Base-by-base conservation (phyloP, 2,797 vertebrate species). In the Chloroceryle inda region DNA sequence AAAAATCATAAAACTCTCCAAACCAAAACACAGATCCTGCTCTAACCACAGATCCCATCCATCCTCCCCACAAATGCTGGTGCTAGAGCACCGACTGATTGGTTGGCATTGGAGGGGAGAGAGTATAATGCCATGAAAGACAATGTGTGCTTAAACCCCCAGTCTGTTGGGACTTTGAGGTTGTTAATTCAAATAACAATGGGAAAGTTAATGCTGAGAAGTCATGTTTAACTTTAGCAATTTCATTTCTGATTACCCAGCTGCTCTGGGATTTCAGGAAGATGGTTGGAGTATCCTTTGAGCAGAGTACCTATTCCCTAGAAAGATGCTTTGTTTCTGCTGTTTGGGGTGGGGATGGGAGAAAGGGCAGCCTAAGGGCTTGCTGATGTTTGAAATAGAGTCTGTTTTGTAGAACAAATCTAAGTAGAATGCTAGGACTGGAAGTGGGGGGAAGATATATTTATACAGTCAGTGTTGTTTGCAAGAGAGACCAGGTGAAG, bases 171-270 rank as follows among this genome's bases (percentile, higher is more conserved):
- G n/a, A 62, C 21, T 68, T 31, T 8, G 5, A n/a, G 44, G 40
- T 18, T 90, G 45, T 29, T 81, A 87, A 71, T 94, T 73, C 71
- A 76, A 59, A 16, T 87, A 76, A 61, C 81, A 76, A 13, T 37
- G 56, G 29, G 53, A 67, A 56, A 1, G 0, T 49, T 52, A 71
- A 42, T 56, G 40, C 84, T 91, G 75, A 85, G 61, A 82, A 80
- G 22, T 66, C 42, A 10, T 40, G 47, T 94, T 95, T 86, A 94
- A 91, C 73, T 90, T 72, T 1, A 78, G 55, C 61, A 45, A 9
- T 93, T 89, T 91, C 29, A n/a, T 16, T 88, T 78, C 21, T 15
- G 72, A 38, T 92, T 74, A 44, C 27, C 72, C 62, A 75, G 52
- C 75, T 82, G 74, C 64, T 89, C 40, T 64, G 80, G 83, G 80